Percentiles rank a stretch among this genome's conserved stretches.
Conservation (phyloP, 2,888 invertebrate genomes). For the Caenorhabditis sulstoni region DNA sequence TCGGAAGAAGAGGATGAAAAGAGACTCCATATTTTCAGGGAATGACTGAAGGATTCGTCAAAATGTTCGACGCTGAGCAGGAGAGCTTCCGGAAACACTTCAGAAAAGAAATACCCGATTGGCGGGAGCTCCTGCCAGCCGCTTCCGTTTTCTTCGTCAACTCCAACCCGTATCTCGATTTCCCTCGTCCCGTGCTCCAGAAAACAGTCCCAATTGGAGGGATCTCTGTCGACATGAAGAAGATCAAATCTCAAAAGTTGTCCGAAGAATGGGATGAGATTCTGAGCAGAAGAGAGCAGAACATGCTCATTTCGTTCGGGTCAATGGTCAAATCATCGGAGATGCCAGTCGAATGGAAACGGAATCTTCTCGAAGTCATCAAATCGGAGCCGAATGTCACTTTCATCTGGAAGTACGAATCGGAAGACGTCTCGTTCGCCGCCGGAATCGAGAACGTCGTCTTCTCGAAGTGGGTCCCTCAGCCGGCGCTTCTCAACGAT, state of each 20-base stretch:
- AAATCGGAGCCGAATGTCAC: slow-evolving; percentile 40
- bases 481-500: slow-evolving; percentile 50
- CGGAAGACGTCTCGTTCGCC: slow-evolving; percentile 34
- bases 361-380: slow-evolving; percentile 35
- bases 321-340: slow-evolving; percentile 38
- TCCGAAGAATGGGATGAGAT: slow-evolving; percentile 32
- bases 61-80: slow-evolving; percentile 40
- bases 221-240: slow-evolving; percentile 56
- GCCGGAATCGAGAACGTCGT: slow-evolving; percentile 29
- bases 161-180: slow-evolving; percentile 63
- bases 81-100: slow-evolving; percentile 17
- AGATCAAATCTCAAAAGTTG: slow-evolving; percentile 32
- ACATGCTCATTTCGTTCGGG: slow-evolving; percentile 49
- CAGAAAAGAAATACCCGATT: slow-evolving; percentile 21
- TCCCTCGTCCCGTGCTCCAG: slow-evolving; percentile 57
- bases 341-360: slow-evolving; percentile 47
- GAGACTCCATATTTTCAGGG: no score
- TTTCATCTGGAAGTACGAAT: slow-evolving; percentile 62
- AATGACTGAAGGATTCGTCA: slow-evolving; percentile 13
- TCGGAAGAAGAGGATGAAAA: no score
- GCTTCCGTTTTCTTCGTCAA: slow-evolving; percentile 59
- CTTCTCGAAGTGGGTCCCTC: slow-evolving; percentile 54
- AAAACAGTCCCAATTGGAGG: slow-evolving; percentile 65
- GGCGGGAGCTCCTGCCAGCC: slow-evolving; percentile 50
- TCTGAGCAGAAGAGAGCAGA: slow-evolving; percentile 23